Percentiles rank a stretch among this genome's conserved stretches.
Conservation (phyloP, 2,888 invertebrate species). For the Perizoma flavofasciatum region DNA sequence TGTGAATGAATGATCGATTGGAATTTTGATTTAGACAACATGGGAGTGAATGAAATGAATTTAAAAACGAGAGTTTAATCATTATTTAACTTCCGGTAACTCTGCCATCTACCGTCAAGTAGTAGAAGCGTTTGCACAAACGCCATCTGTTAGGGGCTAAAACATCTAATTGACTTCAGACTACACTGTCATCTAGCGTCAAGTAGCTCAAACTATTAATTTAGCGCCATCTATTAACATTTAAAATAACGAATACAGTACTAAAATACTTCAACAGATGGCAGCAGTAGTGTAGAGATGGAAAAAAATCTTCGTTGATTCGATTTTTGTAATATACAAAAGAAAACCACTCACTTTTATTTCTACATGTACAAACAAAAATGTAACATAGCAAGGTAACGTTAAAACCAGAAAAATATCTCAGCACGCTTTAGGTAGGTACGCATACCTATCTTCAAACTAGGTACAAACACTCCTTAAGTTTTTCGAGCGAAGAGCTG, state of each 20-base stretch:
- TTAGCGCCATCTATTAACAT: slow-evolving; percentile 6
- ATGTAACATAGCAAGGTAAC: too few relatives aligned
- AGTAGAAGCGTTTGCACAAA: slow-evolving; percentile 31
- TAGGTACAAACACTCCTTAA: too few relatives aligned
- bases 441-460: too few relatives aligned
- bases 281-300: slow-evolving; percentile 6
- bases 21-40: slow-evolving; percentile 17
- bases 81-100: neutral
- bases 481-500: too few relatives aligned
- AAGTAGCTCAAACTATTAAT: neutral
- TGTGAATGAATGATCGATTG: slow-evolving; percentile 20
- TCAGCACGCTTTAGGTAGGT: too few relatives aligned
- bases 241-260: neutral
- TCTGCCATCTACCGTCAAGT: slow-evolving; percentile 49
- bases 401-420: too few relatives aligned
- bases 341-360: too few relatives aligned
- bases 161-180: slow-evolving; percentile 50
- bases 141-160: neutral
- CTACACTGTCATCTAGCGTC: slow-evolving; percentile 36
- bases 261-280: slow-evolving; percentile 13
- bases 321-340: too few relatives aligned
- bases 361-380: too few relatives aligned
- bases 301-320: too few relatives aligned
- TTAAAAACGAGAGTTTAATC: slow-evolving; percentile 2
- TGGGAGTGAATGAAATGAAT: slow-evolving; percentile 18